Conservation (phyloP, 2,797 vertebrate genomes). For the Lepilemur septentrionalis region DNA sequence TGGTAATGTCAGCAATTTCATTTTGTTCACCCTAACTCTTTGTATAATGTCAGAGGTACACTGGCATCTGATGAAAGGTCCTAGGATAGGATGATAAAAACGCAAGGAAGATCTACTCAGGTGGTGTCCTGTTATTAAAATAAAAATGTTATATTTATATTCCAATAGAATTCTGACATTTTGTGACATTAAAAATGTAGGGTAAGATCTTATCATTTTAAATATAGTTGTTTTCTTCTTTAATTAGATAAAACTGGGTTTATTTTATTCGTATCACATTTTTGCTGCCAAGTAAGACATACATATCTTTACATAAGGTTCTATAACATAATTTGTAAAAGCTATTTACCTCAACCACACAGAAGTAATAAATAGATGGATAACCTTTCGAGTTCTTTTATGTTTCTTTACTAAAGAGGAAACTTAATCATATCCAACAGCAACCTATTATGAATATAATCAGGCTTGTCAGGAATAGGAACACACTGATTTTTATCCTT, state of each 20-base stretch:
- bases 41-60: conserved; percentile 1
- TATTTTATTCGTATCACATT: conserved; percentile 39
- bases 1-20: not conserved
- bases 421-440: not conserved
- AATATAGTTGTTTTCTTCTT: not conserved
- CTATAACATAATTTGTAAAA: conserved; percentile 18
- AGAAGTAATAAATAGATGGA: conserved; percentile 3
- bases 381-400: conserved; percentile 32
- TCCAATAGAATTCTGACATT: not conserved
- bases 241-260: conserved; percentile 4
- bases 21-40: not conserved
- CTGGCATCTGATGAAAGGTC: not conserved
- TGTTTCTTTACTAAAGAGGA: conserved; percentile 8
- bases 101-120: not conserved
- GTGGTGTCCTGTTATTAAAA: not conserved
- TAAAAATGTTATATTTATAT: not conserved
- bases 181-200: not conserved
- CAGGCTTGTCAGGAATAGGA: conserved; percentile 12
- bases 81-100: conserved; percentile 3
- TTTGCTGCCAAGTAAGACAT: conserved; percentile 23
- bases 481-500: not conserved
- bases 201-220: conserved; percentile 12
- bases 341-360: not conserved
- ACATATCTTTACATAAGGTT: not conserved
- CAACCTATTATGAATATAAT: not conserved